These are phyloP conservation scores for Gambelia wislizenii DNA, from an alignment of 2,797 vertebrate species.

Conservation along the genomic window DNA sequence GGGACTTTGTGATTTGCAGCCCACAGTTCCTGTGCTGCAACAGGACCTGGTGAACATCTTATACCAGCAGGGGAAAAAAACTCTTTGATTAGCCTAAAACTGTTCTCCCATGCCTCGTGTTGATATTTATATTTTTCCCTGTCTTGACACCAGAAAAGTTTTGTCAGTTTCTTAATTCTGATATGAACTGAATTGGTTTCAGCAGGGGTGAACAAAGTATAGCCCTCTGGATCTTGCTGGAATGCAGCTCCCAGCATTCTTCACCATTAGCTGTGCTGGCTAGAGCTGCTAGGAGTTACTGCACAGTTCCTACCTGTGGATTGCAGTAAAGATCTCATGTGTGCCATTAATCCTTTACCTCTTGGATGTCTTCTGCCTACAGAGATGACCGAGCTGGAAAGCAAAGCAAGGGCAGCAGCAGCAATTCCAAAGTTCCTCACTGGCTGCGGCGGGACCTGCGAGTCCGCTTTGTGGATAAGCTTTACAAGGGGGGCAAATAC, in stretches of 20 bases:
- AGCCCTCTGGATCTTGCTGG: background rate
- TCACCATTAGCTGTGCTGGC: background rate
- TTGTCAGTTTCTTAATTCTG: background rate
- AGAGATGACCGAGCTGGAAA: conserved; percentile 21
- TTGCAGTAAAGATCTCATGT: too few relatives aligned
- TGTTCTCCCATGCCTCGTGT: background rate
- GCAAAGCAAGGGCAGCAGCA: conserved; percentile 12
- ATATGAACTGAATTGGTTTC: background rate
- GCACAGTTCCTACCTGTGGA: background rate
- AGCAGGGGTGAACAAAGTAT: background rate
- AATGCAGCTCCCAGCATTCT: background rate
- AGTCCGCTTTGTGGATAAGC: conserved; percentile 90
- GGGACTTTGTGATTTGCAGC: background rate
- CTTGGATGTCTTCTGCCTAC: background rate
- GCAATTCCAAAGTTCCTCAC: conserved; percentile 53
- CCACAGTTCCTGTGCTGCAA: background rate
- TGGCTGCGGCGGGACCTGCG: conserved; percentile 91
- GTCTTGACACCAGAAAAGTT: background rate
- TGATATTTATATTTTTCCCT: background rate
- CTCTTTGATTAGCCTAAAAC: too few relatives aligned
- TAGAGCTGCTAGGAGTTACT: background rate
- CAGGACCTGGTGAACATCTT: background rate
- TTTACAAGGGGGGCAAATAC: conserved; percentile 88
- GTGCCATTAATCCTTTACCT: background rate
- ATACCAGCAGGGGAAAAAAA: background rate